Conservation (phyloP, 2,113 vertebrate genomes). For the Sceloporus undulatus region DNA sequence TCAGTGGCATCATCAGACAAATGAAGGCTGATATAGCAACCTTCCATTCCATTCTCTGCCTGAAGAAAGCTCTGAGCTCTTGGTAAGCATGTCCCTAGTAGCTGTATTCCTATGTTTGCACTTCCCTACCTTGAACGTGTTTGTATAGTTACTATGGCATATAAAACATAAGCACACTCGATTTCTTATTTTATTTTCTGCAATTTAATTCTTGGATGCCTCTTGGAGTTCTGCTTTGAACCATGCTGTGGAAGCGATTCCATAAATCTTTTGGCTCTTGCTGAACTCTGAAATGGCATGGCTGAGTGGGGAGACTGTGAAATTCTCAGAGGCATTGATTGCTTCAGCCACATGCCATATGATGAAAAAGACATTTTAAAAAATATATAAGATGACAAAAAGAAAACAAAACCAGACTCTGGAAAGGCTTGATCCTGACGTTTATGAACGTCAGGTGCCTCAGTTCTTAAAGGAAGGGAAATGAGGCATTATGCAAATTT, state of each 20-base stretch:
- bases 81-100: no score
- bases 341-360: not conserved
- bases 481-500: conserved; percentile 27
- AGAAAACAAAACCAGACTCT: not conserved
- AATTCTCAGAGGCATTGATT: not conserved
- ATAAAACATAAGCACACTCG: not conserved
- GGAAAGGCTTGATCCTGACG: not conserved
- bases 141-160: not conserved
- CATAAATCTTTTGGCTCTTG: not conserved
- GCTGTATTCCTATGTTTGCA: no score
- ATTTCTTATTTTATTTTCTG: no score
- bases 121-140: not conserved
- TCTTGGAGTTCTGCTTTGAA: not conserved
- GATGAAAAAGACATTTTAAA: not conserved
- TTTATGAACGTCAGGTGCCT: conserved; percentile 17
- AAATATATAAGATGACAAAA: not conserved
- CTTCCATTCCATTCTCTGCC: no score
- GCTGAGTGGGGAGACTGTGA: not conserved
- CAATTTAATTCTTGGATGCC: not conserved
- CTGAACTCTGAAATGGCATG: not conserved
- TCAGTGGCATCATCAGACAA: not conserved
- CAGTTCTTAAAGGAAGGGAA: not conserved
- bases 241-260: not conserved
- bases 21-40: not conserved
- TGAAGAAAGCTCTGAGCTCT: no score